A percentile compares a stretch with the other conserved stretches of the same genome.
Conservation (phyloP, 2,113 vertebrate species). For the Malurus elegans region DNA sequence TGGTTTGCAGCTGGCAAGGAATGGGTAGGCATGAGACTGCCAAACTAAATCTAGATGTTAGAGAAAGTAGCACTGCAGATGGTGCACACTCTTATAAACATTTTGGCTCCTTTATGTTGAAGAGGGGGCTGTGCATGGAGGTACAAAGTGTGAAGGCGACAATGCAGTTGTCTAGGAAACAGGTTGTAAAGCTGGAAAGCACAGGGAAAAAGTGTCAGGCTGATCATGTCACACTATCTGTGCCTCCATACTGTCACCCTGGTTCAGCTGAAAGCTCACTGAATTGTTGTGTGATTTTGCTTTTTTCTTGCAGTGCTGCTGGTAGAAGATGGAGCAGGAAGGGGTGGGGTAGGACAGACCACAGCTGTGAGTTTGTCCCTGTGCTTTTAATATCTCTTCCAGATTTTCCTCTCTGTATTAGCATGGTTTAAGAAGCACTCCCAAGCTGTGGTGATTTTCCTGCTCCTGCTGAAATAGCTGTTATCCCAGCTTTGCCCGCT, state of each 20-base stretch:
- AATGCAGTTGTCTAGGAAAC: background rate
- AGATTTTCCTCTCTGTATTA: background rate
- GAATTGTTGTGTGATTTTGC: background rate
- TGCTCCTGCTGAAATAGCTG: background rate
- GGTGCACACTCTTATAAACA: background rate
- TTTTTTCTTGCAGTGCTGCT: background rate
- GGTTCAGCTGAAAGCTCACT: background rate
- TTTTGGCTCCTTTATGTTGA: background rate
- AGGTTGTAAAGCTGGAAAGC: background rate
- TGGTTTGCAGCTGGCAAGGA: background rate
- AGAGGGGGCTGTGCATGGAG: background rate
- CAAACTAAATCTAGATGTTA: background rate
- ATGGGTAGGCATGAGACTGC: background rate
- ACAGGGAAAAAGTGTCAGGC: background rate
- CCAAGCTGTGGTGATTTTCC: background rate
- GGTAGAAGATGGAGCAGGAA: background rate
- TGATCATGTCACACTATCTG: fast-evolving
- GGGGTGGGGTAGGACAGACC: background rate
- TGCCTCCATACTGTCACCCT: background rate
- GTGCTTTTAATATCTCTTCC: background rate
- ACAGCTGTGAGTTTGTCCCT: fast-evolving
- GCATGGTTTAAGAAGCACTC: background rate
- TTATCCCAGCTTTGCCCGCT: background rate
- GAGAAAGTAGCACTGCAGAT: background rate
- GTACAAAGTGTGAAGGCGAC: background rate